Percentiles rank a stretch among this genome's conserved stretches.
Evolutionary conservation across 2,888 invertebrate species (phyloP).

Genomic region (Brachycybe producta): DNA sequence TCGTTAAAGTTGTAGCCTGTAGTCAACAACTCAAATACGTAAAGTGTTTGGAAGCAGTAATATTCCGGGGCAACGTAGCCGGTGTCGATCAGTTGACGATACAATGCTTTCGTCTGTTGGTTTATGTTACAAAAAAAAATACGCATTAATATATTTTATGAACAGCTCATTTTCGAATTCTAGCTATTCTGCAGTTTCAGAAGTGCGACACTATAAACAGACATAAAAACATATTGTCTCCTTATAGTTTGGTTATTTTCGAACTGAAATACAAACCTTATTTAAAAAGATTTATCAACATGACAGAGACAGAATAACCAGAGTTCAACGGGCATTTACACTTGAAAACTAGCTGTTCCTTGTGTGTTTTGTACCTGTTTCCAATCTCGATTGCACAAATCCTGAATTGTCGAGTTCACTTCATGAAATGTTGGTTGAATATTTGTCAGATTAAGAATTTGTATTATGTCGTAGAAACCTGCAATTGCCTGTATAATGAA

Average conservation of each 20-base stretch:
- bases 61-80: not conserved
- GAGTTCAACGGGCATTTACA: too few species aligned
- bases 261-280: too few species aligned
- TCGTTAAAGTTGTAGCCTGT: conserved; percentile 34
- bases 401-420: conserved; percentile 23
- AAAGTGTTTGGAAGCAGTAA: conserved; percentile 30
- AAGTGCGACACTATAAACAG: too few species aligned
- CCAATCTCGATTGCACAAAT: conserved; percentile 2
- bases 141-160: too few species aligned
- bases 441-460: conserved; percentile 32
- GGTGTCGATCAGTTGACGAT: not conserved
- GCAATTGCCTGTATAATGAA: conserved; percentile 35
- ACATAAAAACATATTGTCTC: too few species aligned
- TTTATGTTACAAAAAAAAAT: conserved; percentile 23
- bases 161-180: too few species aligned
- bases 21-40: conserved; percentile 30
- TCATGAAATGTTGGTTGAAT: conserved; percentile 23
- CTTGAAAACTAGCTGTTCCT: too few species aligned
- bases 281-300: too few species aligned
- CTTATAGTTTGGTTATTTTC: too few species aligned
- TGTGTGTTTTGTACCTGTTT: too few species aligned
- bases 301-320: too few species aligned
- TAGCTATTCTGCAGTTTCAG: too few species aligned
- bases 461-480: conserved; percentile 34
- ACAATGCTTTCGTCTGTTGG: not conserved